These are phyloP conservation scores for Caerostris extrusa DNA, from an alignment of 1,140 invertebrate species.

Conservation along the genomic window DNA sequence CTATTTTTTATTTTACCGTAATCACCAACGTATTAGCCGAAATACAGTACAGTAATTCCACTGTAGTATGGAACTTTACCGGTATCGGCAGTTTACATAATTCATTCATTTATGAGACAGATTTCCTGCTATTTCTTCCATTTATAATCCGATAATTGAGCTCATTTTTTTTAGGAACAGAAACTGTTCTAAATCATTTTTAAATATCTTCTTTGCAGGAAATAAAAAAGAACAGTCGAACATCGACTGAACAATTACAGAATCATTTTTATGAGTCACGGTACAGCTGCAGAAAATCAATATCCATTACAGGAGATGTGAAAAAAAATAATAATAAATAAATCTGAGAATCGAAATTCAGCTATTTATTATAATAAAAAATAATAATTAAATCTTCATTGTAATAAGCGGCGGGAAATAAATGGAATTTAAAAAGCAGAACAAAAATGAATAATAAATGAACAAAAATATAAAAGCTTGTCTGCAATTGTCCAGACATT, in stretches of 20 bases:
- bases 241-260: neutral
- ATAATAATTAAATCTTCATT: too few relatives aligned
- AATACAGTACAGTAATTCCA: neutral
- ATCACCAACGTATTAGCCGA: neutral
- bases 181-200: neutral
- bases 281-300: neutral
- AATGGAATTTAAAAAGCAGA: too few relatives aligned
- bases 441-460: too few relatives aligned
- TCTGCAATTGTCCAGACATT: too few relatives aligned
- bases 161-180: neutral
- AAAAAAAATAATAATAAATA: neutral
- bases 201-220: neutral
- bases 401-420: too few relatives aligned
- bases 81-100: neutral
- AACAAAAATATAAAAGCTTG: too few relatives aligned
- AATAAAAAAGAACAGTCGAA: neutral
- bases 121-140: conserved; percentile 1
- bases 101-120: neutral
- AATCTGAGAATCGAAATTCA: neutral
- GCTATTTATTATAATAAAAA: neutral
- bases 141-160: conserved; percentile 35
- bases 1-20: neutral
- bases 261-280: conserved; percentile 22
- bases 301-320: neutral
- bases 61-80: neutral